These are phyloP conservation scores for Drosophila testacea DNA, from an alignment of 2,888 invertebrate genomes.

Conservation along the genomic window DNA sequence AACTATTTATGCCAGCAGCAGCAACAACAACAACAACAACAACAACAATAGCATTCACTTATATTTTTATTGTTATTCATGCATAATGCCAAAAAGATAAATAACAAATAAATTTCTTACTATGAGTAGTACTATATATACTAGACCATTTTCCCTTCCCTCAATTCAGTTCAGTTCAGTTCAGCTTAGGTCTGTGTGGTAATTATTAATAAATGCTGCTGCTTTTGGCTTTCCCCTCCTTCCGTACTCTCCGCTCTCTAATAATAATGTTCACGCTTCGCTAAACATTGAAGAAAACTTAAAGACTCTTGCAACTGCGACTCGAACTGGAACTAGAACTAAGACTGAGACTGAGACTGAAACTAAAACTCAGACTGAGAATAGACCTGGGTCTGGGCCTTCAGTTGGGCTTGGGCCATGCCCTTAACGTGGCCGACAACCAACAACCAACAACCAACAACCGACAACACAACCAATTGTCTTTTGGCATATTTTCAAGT, in stretches of 20 bases:
- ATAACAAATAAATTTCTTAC: constrained; percentile 76
- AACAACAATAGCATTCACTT: constrained; percentile 56
- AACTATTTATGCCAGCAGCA: constrained; percentile 59
- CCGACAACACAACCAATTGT: too few species aligned
- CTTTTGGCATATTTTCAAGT: constrained; percentile 80
- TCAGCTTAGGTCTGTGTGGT: constrained; percentile 53
- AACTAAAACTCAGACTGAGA: constrained; percentile 15
- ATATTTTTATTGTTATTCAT: constrained; percentile 77
- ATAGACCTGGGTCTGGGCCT: constrained; percentile 27
- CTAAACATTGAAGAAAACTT: constrained; percentile 76
- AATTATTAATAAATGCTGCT: constrained; percentile 77
- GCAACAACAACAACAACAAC: constrained; percentile 16
- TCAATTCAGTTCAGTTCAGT: constrained; percentile 1
- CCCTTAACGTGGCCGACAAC: constrained; percentile 63
- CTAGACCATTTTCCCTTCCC: constrained; percentile 9
- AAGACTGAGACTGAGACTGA: constrained; percentile 14
- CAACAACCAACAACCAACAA: constrained; percentile 51
- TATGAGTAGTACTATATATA: constrained; percentile 39
- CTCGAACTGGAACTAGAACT: constrained; percentile 26
- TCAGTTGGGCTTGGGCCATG: constrained; percentile 56
- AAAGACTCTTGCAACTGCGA: constrained; percentile 53
- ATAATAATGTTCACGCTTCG: constrained; percentile 76
- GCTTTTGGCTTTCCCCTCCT: constrained; percentile 39
- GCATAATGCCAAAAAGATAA: constrained; percentile 79
- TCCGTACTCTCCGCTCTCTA: constrained; percentile 51